A percentile compares a stretch with the other conserved stretches of the same genome.
Conservation (phyloP, 1,140 invertebrate species). For the Lucilia sericata region DNA sequence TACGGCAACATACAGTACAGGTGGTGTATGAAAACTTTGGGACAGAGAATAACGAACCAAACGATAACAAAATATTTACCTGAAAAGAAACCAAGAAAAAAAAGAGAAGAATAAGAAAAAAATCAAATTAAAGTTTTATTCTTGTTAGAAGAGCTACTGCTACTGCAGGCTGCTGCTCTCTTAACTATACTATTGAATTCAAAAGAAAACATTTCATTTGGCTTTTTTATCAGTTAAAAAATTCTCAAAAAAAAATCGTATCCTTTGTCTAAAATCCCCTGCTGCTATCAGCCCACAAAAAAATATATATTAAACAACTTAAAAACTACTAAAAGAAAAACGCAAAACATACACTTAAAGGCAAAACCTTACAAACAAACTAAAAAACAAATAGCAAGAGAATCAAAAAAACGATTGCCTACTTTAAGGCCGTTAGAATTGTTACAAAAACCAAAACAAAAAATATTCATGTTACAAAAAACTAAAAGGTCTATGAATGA, state of each 20-base stretch:
- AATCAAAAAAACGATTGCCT: neutral
- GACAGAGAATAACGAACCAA: neutral
- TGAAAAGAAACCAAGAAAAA: conserved; percentile 9
- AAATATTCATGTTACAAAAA: neutral
- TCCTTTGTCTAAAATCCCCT: no score
- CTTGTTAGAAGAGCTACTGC: neutral
- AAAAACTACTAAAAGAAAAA: neutral
- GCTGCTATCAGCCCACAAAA: neutral
- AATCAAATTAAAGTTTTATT: conserved; percentile 27
- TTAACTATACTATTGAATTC: neutral
- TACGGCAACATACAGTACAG: no score
- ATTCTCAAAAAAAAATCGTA: no score
- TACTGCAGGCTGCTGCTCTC: neutral
- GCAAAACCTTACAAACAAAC: neutral
- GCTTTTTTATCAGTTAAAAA: no score
- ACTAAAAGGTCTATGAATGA: neutral
- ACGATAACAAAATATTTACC: conserved; percentile 26
- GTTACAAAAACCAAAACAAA: conserved; percentile 1
- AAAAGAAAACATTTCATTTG: neutral
- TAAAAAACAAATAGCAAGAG: neutral
- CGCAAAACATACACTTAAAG: no score
- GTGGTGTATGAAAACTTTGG: neutral
- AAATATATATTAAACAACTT: neutral
- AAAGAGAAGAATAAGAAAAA: neutral
- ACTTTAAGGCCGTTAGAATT: conserved; percentile 1